Conservation (phyloP, 92 coral and sea anemone species). For the Palythoa heliodiscus region DNA sequence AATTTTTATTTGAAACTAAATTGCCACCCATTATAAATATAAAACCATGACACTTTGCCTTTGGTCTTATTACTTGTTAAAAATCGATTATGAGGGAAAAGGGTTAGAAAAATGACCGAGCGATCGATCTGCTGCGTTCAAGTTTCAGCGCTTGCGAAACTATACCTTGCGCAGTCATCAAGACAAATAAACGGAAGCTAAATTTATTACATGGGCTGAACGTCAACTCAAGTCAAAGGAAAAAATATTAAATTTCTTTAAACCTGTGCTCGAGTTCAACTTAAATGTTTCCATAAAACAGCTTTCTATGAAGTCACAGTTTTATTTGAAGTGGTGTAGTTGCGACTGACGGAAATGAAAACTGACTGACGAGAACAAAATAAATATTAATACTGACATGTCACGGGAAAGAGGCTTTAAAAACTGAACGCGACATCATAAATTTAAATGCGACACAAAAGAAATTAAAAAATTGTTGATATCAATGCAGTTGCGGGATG, state of each 20-base stretch:
- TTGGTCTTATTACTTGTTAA: no score
- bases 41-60: background rate
- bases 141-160: background rate
- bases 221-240: background rate
- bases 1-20: no score
- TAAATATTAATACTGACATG: background rate
- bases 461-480: background rate
- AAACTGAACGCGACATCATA: background rate
- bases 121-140: background rate
- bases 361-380: no score
- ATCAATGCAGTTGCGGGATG: background rate
- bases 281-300: background rate
- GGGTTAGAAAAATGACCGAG: background rate
- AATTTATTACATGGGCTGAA: background rate
- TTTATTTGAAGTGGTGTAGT: background rate
- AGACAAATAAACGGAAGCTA: background rate
- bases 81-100: no score
- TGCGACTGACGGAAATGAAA: background rate
- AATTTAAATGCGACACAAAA: slow-evolving; percentile 4
- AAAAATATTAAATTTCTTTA: background rate
- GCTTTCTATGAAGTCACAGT: background rate
- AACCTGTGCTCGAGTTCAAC: background rate
- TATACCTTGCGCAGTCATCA: background rate
- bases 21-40: background rate
- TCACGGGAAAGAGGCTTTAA: background rate